These are phyloP conservation scores for Lasioglossum lativentre DNA, from an alignment of 2,888 invertebrate species.

Conservation along the genomic window DNA sequence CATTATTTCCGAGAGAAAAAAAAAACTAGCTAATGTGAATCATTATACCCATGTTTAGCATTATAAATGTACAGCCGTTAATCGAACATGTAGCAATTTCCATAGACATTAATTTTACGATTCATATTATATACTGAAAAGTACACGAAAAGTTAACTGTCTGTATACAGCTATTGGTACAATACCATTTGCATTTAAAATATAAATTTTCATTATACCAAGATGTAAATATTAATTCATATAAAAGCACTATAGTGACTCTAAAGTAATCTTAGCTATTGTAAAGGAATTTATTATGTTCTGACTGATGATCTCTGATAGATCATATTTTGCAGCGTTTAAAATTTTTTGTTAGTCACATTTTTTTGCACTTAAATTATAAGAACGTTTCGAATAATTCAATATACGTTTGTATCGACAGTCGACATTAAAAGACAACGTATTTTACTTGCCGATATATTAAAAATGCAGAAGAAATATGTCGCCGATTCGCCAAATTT, in stretches of 20 bases:
- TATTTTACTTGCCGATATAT: conserved; percentile 34
- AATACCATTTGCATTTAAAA: conserved; percentile 70
- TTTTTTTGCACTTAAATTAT: conserved; percentile 37
- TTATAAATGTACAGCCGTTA: conserved; percentile 62
- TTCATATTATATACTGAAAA: conserved; percentile 56
- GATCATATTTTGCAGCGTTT: conserved; percentile 54
- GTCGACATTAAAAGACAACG: conserved; percentile 43
- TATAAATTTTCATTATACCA: conserved; percentile 57
- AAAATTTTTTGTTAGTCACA: conserved; percentile 31
- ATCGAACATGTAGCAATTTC: conserved; percentile 60
- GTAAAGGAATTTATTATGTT: conserved; percentile 56
- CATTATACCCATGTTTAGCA: conserved; percentile 60
- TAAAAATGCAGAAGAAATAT: conserved; percentile 43
- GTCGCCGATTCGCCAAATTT: conserved; percentile 48
- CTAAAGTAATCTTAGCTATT: conserved; percentile 53
- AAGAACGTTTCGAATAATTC: conserved; percentile 37
- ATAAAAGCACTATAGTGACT: conserved; percentile 57
- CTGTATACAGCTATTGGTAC: conserved; percentile 63
- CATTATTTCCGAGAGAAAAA: conserved; percentile 52
- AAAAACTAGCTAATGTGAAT: conserved; percentile 55
- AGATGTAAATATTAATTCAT: conserved; percentile 69
- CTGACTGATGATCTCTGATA: conserved; percentile 67
- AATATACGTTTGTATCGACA: conserved; percentile 45
- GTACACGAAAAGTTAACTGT: conserved; percentile 46
- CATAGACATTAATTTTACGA: conserved; percentile 61